phyloP scores from a whole-genome alignment of 2,888 invertebrate genomes.

The Andrena hattorfiana region DNA sequence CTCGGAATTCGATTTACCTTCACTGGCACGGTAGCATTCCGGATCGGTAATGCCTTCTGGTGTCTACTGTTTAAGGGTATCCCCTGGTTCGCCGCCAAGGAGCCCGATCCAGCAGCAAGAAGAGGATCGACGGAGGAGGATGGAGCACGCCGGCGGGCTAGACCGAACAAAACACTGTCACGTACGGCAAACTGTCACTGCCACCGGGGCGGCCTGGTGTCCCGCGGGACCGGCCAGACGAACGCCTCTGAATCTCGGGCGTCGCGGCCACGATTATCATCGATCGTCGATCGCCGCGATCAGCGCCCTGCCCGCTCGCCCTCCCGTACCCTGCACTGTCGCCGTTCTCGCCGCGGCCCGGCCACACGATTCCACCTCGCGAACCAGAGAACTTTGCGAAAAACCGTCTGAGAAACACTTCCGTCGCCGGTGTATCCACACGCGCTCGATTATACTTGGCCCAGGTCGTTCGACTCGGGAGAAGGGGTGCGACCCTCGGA shows the following conservation, averaged over 20 bases:
- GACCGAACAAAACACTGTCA: conserved; percentile 68
- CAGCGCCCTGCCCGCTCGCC: not conserved
- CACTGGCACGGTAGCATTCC: conserved; percentile 78
- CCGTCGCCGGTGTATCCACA: not conserved
- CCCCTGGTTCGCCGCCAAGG: conserved; percentile 47
- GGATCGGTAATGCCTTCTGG: conserved; percentile 69
- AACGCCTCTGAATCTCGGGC: conserved; percentile 49
- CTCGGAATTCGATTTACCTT: conserved; percentile 76
- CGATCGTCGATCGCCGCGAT: conserved; percentile 43
- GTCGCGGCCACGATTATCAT: conserved; percentile 49
- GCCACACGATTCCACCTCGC: not conserved
- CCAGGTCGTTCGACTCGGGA: not conserved
- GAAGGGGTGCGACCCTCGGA: not conserved
- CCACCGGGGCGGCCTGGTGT: conserved; percentile 56
- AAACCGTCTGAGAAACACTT: conserved; percentile 1
- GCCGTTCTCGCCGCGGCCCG: not conserved
- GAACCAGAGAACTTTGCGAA: not conserved
- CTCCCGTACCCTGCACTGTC: not conserved
- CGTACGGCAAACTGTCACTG: conserved; percentile 70
- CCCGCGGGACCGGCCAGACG: conserved; percentile 54
- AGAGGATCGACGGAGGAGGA: conserved; percentile 47
- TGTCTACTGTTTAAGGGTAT: conserved; percentile 62
- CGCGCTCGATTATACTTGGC: not conserved
- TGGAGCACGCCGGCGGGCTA: conserved; percentile 30
- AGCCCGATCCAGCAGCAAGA: conserved; percentile 48